These are phyloP conservation scores for Panthera leo DNA, from an alignment of 2,113 vertebrate species.

Conservation along the genomic window DNA sequence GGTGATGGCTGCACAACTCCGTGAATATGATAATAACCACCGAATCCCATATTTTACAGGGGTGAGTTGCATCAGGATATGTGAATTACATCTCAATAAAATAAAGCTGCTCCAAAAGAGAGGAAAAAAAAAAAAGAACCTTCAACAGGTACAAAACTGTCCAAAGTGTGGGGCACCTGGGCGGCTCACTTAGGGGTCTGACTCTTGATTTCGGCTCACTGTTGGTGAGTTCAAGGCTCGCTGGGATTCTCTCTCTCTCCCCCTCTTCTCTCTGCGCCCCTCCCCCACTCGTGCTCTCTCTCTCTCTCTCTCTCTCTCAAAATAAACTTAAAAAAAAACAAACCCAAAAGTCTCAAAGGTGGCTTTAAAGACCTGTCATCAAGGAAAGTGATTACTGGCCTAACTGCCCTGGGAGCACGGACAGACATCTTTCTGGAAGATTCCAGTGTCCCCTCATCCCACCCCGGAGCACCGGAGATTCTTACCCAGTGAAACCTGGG, in stretches of 20 bases:
- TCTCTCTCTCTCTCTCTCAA: too few relatives aligned
- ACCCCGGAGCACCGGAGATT: rapidly evolving
- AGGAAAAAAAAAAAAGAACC: not conserved
- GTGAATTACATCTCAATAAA: not conserved
- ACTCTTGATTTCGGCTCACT: too few relatives aligned
- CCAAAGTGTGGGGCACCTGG: not conserved
- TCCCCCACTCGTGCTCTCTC: too few relatives aligned
- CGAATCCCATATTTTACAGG: not conserved
- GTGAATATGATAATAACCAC: not conserved
- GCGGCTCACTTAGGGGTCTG: too few relatives aligned
- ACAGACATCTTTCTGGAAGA: not conserved
- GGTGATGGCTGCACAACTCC: not conserved
- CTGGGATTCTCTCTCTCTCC: too few relatives aligned
- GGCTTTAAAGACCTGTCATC: not conserved
- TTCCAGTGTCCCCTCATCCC: not conserved
- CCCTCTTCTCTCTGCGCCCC: too few relatives aligned
- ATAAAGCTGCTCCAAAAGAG: not conserved
- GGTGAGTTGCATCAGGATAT: not conserved
- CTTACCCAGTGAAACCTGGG: slow-evolving; percentile 94
- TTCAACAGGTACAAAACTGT: not conserved
- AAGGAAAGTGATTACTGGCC: not conserved
- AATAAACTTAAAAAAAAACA: too few relatives aligned
- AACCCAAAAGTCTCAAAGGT: not conserved
- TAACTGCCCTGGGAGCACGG: not conserved
- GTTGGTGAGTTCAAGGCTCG: too few relatives aligned